A percentile compares a stretch with the other conserved stretches of the same genome.
Conservation (phyloP, 1,140 invertebrate species). For the Drosophila punjabiensis region DNA sequence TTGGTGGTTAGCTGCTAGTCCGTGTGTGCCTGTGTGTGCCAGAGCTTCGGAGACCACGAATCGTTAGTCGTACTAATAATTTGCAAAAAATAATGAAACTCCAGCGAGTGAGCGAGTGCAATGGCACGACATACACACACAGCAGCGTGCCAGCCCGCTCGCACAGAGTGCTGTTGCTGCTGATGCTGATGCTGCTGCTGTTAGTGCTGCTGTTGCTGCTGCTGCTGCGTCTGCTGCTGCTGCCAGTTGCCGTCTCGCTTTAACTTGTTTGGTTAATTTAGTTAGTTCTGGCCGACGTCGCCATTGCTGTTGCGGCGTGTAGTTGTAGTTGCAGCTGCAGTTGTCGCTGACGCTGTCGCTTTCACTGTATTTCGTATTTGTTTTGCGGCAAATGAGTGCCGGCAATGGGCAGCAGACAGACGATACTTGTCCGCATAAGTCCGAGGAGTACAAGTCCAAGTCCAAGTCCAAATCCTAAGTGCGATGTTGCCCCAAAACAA, state of each 20-base stretch:
- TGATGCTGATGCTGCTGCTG: not conserved
- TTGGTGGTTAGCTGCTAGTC: conserved; percentile 68
- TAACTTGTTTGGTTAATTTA: conserved; percentile 79
- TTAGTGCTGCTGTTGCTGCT: not conserved
- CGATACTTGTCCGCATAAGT: conserved; percentile 5
- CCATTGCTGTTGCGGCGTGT: conserved; percentile 28
- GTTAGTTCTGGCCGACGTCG: conserved; percentile 63
- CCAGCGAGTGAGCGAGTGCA: conserved; percentile 16
- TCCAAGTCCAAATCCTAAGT: not conserved
- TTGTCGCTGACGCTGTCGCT: conserved; percentile 8
- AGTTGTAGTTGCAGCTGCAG: conserved; percentile 3
- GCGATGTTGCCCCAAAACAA: not conserved
- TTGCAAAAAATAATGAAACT: conserved; percentile 80
- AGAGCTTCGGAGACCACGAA: conserved; percentile 71
- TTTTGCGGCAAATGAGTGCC: conserved; percentile 45
- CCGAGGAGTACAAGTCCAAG: not conserved
- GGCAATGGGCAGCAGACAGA: conserved; percentile 8
- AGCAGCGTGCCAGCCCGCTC: conserved; percentile 30
- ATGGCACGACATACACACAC: conserved; percentile 22
- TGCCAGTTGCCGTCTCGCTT: conserved; percentile 69
- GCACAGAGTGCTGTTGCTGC: conserved; percentile 7
- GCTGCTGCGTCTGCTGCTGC: not conserved
- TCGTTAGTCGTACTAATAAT: conserved; percentile 85
- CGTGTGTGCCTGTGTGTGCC: conserved; percentile 11
- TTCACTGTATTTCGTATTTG: conserved; percentile 9